phyloP scores from a whole-genome alignment of 2,797 vertebrate genomes.

The Micrastur ruficollis region DNA sequence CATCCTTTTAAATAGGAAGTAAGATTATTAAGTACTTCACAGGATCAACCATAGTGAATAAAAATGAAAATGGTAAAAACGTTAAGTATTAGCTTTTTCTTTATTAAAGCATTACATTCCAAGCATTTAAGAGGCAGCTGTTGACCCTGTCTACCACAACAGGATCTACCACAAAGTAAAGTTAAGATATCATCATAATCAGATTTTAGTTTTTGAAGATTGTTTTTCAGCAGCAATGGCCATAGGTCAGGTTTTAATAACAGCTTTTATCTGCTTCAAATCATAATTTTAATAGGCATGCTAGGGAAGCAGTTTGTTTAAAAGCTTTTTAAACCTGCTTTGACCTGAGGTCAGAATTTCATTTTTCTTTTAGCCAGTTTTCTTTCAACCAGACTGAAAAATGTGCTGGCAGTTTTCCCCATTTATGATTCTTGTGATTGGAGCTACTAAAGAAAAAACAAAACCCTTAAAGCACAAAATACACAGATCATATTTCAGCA shows the following conservation, averaged over 20 bases:
- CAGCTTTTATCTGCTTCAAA: neutral
- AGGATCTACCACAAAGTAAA: neutral
- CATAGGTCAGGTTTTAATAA: neutral
- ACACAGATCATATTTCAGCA: neutral
- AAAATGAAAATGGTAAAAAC: neutral
- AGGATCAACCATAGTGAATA: neutral
- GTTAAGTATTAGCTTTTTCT: neutral
- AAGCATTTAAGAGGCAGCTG: neutral
- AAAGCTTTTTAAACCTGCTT: conserved; percentile 13
- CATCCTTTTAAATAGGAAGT: neutral
- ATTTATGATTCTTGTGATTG: neutral
- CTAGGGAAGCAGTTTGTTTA: neutral
- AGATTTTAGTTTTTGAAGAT: neutral
- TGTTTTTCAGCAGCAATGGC: neutral
- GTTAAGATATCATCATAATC: neutral
- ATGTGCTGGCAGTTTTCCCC: neutral
- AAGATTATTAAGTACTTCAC: neutral
- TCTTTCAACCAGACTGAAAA: neutral
- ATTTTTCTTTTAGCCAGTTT: neutral
- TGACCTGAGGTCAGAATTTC: neutral
- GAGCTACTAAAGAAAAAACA: neutral
- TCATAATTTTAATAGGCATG: neutral
- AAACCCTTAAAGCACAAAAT: neutral
- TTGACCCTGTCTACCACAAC: neutral
- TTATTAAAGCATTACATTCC: neutral